These are phyloP conservation scores for Rhynchophorus ferrugineus DNA, from an alignment of 1,140 invertebrate genomes.

Conservation along the genomic window DNA sequence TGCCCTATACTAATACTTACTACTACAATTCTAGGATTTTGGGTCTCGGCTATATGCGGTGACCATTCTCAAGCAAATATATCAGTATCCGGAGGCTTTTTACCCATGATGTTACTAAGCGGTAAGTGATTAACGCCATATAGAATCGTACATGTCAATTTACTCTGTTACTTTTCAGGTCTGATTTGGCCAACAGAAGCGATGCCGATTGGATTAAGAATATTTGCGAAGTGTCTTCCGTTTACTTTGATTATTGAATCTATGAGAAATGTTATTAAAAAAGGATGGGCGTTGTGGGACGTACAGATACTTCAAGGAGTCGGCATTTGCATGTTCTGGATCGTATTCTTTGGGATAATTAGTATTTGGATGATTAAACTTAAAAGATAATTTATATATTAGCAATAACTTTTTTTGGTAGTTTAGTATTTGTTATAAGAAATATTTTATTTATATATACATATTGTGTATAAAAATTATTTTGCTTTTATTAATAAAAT, in stretches of 20 bases:
- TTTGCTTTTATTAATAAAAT: no score
- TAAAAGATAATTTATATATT: slow-evolving; percentile 24
- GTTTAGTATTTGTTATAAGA: background rate
- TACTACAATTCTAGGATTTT: slow-evolving; percentile 57
- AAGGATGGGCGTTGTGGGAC: slow-evolving; percentile 30
- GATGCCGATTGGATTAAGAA: slow-evolving; percentile 51
- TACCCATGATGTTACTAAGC: slow-evolving; percentile 74
- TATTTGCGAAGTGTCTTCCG: slow-evolving; percentile 52
- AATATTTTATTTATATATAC: no score
- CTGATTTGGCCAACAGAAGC: slow-evolving; percentile 87
- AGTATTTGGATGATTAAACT: slow-evolving; percentile 29
- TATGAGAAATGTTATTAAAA: slow-evolving; percentile 51
- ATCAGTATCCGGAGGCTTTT: slow-evolving; percentile 76
- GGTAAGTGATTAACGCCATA: slow-evolving; percentile 49
- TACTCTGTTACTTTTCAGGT: slow-evolving; percentile 45
- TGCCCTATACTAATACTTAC: no score
- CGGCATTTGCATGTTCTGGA: slow-evolving; percentile 27
- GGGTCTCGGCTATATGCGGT: slow-evolving; percentile 69
- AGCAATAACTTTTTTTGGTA: no score
- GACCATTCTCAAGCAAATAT: slow-evolving; percentile 77
- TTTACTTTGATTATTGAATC: slow-evolving; percentile 60
- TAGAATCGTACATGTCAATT: background rate
- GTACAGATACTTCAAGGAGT: slow-evolving; percentile 31
- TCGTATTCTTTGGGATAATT: slow-evolving; percentile 24
- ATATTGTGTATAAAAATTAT: no score